Evolutionary conservation across 1,140 invertebrate genomes (phyloP).

Genomic region (Diorhabda sublineata): DNA sequence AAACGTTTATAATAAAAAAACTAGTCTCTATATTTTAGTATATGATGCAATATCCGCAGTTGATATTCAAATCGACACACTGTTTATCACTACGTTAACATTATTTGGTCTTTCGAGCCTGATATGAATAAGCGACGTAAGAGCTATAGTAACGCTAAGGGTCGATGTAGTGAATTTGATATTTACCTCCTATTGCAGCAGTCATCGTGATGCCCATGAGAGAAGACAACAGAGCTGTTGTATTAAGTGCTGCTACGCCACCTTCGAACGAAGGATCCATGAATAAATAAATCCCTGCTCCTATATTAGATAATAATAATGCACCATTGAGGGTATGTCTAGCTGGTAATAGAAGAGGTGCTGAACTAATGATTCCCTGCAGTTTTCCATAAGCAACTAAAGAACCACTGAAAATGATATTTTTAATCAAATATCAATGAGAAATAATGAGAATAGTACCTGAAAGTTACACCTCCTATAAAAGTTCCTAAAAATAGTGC

Average conservation of each 20-base stretch:
- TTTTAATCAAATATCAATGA: slow-evolving; percentile 20
- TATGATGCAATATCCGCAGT: too few species aligned
- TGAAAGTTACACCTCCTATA: slow-evolving; percentile 87
- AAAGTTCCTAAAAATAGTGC: slow-evolving; percentile 84
- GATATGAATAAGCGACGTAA: background rate
- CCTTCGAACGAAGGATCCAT: slow-evolving; percentile 59
- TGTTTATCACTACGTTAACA: too few species aligned
- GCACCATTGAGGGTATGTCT: slow-evolving; percentile 71
- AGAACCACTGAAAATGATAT: slow-evolving; percentile 62
- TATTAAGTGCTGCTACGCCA: slow-evolving; percentile 64
- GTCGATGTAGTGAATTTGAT: background rate
- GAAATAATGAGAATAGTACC: slow-evolving; percentile 41
- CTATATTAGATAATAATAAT: slow-evolving; percentile 67
- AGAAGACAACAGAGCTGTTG: slow-evolving; percentile 68
- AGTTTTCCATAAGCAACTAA: slow-evolving; percentile 89
- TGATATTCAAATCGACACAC: too few species aligned
- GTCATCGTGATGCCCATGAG: slow-evolving; percentile 84
- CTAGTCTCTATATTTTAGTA: too few species aligned
- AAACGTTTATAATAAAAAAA: too few species aligned
- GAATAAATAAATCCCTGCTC: slow-evolving; percentile 67
- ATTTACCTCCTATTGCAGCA: slow-evolving; percentile 77
- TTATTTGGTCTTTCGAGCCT: too few species aligned
- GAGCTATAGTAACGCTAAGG: background rate
- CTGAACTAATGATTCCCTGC: slow-evolving; percentile 75
- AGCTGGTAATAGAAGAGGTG: slow-evolving; percentile 77